Base-by-base conservation (phyloP, 2,113 vertebrate genomes). In the Labeo rohita region DNA sequence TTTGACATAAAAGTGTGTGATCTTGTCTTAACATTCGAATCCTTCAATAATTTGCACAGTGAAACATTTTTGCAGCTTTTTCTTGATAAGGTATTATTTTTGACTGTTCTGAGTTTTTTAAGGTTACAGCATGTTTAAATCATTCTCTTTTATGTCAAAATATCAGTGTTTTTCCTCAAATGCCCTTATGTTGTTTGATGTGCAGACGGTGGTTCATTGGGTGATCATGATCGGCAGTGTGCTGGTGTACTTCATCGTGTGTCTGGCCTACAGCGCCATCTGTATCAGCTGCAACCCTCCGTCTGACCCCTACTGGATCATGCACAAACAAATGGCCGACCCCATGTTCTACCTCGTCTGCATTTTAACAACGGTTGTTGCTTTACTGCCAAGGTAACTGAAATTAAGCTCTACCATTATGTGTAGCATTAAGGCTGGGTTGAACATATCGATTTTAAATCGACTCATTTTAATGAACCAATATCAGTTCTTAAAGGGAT, bases 331-430 rank as follows among this genome's bases (percentile, higher is more conserved):
- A 93, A 94, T 99, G 88, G 92, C 93, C 1, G 95, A 98, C 6
- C 96, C 97, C 74, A 91, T 87, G 16, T 98, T 98, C 94, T 98
- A 98, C 89, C 92, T 99, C 0, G 72, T 97, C 80, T 98, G 97
- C 88, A 79, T 97, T 65, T 89, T 99, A 87, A 96, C 96, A 0
- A 96, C 96, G 0, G 91, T 95, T 34, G 85, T 92, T 3, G 97
- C 98, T 0, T 96, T 99, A 76, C 78, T 99, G 74, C 98, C 98
- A 85, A 98, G 97, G 98, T 99, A 93, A 84, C 90, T 6, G 6
- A 9, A 63, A 15, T 3, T 16, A 2, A 54, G 39, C 73, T 8
- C 11, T 18, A 77, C 23, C 23, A 54, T 50, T 16, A 75, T 50
- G 16, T 54, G 72, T 8, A 9, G 56, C 21, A n/a, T 61, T 8